These are phyloP conservation scores for Cordilura impudica DNA, from an alignment of 2,888 invertebrate species.

Conservation along the genomic window DNA sequence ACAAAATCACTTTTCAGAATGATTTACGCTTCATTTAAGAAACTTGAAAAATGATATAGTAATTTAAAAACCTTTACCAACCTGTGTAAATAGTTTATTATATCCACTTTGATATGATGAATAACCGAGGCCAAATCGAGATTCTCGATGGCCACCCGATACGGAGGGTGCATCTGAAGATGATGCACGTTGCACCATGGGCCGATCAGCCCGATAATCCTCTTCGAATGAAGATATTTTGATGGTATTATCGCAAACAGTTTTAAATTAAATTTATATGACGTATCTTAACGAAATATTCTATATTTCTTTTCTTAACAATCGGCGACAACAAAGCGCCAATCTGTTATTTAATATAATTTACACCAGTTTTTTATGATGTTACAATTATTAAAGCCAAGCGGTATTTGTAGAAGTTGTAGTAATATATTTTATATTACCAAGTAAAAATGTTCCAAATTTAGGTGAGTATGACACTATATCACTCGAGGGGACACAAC, in stretches of 20 bases:
- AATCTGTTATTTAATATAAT: slow-evolving; percentile 10
- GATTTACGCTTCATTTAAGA: no score
- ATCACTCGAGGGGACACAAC: slow-evolving; percentile 24
- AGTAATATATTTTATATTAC: background rate
- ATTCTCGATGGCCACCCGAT: slow-evolving; percentile 77
- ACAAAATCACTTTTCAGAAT: no score
- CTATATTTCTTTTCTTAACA: slow-evolving; percentile 4
- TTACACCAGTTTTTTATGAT: background rate
- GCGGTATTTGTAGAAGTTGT: background rate
- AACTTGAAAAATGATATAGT: no score
- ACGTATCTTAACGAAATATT: background rate
- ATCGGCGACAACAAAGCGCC: slow-evolving; percentile 54
- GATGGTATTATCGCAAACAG: slow-evolving; percentile 70
- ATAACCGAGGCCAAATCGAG: slow-evolving; percentile 78
- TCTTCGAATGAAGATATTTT: slow-evolving; percentile 79
- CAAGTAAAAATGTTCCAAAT: slow-evolving; percentile 17
- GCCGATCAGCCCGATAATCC: slow-evolving; percentile 78
- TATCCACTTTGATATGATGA: slow-evolving; percentile 78
- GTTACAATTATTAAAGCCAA: slow-evolving; percentile 12
- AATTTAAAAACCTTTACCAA: slow-evolving; percentile 62
- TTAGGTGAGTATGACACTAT: slow-evolving; percentile 48
- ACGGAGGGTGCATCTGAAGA: slow-evolving; percentile 78
- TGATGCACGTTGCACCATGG: slow-evolving; percentile 79
- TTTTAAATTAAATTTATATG: slow-evolving; percentile 64
- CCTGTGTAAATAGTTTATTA: slow-evolving; percentile 78